Conservation (phyloP, 2,888 invertebrate genomes). For the Eilema depressum region DNA sequence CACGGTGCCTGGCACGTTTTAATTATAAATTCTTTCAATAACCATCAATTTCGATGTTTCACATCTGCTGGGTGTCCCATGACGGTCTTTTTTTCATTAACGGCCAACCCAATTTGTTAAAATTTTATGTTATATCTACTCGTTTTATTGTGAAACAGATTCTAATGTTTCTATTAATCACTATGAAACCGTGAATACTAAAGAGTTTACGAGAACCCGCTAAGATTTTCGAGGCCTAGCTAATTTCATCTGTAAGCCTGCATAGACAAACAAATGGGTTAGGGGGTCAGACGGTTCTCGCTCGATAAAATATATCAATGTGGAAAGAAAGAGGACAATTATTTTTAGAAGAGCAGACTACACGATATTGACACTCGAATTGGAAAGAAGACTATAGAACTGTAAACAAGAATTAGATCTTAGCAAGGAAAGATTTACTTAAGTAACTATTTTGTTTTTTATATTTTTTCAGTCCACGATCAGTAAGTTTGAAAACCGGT, state of each 20-base stretch:
- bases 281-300: too few species aligned
- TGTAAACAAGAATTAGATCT: too few species aligned
- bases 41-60: background rate
- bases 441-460: too few species aligned
- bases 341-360: background rate
- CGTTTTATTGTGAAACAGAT: background rate
- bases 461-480: too few species aligned
- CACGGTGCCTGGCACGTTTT: background rate
- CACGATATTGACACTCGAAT: background rate
- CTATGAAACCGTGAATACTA: background rate
- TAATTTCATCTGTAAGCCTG: too few species aligned
- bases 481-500: too few species aligned
- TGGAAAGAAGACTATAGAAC: too few species aligned
- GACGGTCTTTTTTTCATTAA: slow-evolving; percentile 29
- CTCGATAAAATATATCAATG: too few species aligned
- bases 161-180: background rate
- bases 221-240: too few species aligned
- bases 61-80: background rate
- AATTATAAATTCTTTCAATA: slow-evolving; percentile 1
- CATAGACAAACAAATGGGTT: too few species aligned
- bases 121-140: background rate
- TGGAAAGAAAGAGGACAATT: background rate
- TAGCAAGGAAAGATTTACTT: too few species aligned
- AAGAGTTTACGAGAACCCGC: background rate
- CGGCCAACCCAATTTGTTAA: slow-evolving; percentile 25